Evolutionary conservation across 2,113 vertebrate genomes (phyloP).

Genomic region (Caretta caretta): DNA sequence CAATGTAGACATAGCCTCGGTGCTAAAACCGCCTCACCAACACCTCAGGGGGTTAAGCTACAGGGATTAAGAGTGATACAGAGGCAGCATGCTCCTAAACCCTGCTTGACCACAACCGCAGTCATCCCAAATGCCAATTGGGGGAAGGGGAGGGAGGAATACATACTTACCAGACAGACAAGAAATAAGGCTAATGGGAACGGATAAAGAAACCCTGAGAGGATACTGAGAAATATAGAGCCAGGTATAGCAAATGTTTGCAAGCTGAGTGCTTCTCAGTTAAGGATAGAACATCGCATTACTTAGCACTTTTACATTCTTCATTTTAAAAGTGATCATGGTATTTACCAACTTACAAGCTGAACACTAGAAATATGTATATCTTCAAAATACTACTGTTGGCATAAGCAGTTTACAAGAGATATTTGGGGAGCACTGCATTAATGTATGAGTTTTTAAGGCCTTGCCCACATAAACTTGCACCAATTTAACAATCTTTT

Average conservation of each 20-base stretch:
- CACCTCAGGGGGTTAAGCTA: not conserved
- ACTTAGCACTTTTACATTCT: not conserved
- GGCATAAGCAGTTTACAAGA: not conserved
- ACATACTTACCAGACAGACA: slow-evolving; percentile 94
- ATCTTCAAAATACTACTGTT: not conserved
- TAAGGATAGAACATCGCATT: slow-evolving; percentile 77
- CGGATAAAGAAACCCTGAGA: slow-evolving; percentile 98
- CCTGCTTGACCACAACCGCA: not conserved
- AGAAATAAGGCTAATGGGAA: slow-evolving; percentile 96
- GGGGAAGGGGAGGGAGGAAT: not conserved
- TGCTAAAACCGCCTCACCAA: not conserved
- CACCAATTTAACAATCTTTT: not conserved
- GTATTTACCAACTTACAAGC: not conserved
- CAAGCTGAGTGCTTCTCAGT: slow-evolving; percentile 84
- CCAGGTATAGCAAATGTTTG: slow-evolving; percentile 99
- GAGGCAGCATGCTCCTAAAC: too few relatives aligned
- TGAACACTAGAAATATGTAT: not conserved
- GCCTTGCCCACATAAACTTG: not conserved
- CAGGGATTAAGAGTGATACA: too few relatives aligned
- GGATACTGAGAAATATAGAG: slow-evolving; percentile 98
- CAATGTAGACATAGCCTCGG: not conserved
- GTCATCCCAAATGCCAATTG: not conserved
- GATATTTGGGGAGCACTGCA: not conserved
- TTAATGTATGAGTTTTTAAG: not conserved
- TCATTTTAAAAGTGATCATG: not conserved